A percentile compares a stretch with the other conserved stretches of the same genome.
Evolutionary conservation across 2,888 invertebrate species (phyloP).

Genomic region (Harpalus rufipes): DNA sequence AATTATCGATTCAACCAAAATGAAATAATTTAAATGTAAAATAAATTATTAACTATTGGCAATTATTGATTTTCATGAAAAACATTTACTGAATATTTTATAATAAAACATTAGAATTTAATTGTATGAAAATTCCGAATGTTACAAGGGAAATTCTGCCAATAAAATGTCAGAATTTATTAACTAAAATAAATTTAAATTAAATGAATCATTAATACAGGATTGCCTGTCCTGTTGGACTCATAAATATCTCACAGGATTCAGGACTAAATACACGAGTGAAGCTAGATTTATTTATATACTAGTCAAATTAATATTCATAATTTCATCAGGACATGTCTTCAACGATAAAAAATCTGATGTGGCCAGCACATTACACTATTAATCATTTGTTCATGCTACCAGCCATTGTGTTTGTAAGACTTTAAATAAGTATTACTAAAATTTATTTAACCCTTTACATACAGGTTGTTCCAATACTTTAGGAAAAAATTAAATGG

Average conservation of each 20-base stretch:
- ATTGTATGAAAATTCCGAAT: constrained; percentile 45
- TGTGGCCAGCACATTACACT: too few species aligned
- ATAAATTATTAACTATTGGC: constrained; percentile 10
- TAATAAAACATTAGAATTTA: constrained; percentile 31
- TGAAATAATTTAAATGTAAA: constrained; percentile 4
- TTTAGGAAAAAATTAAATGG: too few species aligned
- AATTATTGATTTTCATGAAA: constrained; percentile 6
- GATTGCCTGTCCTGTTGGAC: constrained; percentile 8
- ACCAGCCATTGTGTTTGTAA: too few species aligned
- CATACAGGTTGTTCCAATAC: too few species aligned
- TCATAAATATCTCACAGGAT: constrained; percentile 27
- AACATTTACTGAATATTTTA: constrained; percentile 33
- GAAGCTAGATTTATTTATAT: too few species aligned
- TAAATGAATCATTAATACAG: constrained; percentile 46
- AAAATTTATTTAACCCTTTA: too few species aligned
- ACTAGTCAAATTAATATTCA: too few species aligned
- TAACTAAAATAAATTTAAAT: constrained; percentile 42
- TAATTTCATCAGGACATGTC: too few species aligned
- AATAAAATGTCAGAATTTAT: constrained; percentile 51
- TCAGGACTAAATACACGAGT: neutral
- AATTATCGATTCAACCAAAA: neutral
- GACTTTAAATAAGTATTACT: too few species aligned
- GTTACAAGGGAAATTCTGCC: constrained; percentile 30
- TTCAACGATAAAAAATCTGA: too few species aligned
- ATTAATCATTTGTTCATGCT: too few species aligned